Base-by-base conservation (phyloP, 1,140 invertebrate species). In the Schlechtendalia chinensis region DNA sequence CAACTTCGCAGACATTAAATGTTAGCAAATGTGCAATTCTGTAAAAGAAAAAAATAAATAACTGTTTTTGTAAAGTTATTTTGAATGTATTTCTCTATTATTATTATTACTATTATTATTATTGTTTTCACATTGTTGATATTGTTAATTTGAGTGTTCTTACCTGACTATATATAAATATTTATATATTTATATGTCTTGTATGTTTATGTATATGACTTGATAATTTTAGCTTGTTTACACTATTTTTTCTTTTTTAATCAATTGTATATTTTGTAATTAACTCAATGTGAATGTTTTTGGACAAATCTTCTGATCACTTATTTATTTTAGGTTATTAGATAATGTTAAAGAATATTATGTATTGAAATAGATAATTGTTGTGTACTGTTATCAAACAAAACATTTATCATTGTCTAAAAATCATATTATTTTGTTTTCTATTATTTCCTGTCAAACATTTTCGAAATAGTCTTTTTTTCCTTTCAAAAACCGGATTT, bases 301-400 rank as follows among this genome's bases (percentile, higher is more conserved):
- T 61, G 45, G 59, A 79, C 75, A 79, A 79, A 79, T 79, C 24
- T 79, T 79, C 58, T 79, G 54, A 79, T 79, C 45, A 63, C 75
- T 79, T 79, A 79, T 75, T 58, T 79, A 77, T 61, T 79, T 56
- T 79, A 79, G 45, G 75, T 79, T 79, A 59, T 59, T 79, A 61
- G 53, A 79, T 79, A 79, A 79, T 79, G 75, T 79, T 79, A 79
- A 47, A 47, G 6, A 47, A 61, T 61, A 79, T 61, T 61, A 45
- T 79, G 56, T 77, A 59, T 79, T 61, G 32, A 79, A 63, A 63
- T 79, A 79, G 75, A 79, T 79, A 47, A 63, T 58, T 77, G 56
- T 59, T 77, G 32, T 39, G 45, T 58, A 17, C 56, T 77, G 72
- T 77, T 77, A 69, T 32, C 10, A n/a, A 71, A 71, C 69, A 32